Conservation (phyloP, 1,140 invertebrate species). For the Tribolium castaneum region DNA sequence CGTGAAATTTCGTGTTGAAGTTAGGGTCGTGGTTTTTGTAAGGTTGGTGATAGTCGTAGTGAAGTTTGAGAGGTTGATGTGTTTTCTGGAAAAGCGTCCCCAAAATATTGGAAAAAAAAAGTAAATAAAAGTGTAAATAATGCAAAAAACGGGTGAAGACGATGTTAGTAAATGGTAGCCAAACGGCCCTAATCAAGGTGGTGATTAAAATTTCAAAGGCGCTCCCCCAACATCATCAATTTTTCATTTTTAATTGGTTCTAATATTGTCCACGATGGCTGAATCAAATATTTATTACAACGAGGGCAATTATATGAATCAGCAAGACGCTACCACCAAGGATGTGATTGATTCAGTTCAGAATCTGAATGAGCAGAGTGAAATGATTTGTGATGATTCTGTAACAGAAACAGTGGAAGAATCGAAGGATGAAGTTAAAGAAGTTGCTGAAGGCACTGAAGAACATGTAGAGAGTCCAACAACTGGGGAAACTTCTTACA, state of each 20-base stretch:
- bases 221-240: slow-evolving; percentile 17
- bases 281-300: slow-evolving; percentile 35
- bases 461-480: slow-evolving; percentile 67
- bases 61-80: background rate
- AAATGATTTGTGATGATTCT: slow-evolving; percentile 31
- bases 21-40: background rate
- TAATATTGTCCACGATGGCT: slow-evolving; percentile 33
- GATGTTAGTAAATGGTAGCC: background rate
- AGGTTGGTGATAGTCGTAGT: background rate
- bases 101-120: background rate
- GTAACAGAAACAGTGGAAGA: no score
- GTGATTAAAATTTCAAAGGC: slow-evolving; percentile 8
- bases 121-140: slow-evolving; percentile 5
- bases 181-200: slow-evolving; percentile 19
- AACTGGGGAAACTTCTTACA: slow-evolving; percentile 64
- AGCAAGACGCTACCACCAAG: background rate
- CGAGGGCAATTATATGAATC: slow-evolving; percentile 23
- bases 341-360: slow-evolving; percentile 27
- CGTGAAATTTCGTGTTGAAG: background rate
- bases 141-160: background rate
- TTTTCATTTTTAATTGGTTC: slow-evolving; percentile 28
- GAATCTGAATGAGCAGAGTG: slow-evolving; percentile 10
- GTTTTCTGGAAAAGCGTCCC: slow-evolving; percentile 18
- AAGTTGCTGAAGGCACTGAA: slow-evolving; percentile 46
- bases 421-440: slow-evolving; percentile 20